Base-by-base conservation (phyloP, 2,113 vertebrate species). In the Oceanites oceanicus region DNA sequence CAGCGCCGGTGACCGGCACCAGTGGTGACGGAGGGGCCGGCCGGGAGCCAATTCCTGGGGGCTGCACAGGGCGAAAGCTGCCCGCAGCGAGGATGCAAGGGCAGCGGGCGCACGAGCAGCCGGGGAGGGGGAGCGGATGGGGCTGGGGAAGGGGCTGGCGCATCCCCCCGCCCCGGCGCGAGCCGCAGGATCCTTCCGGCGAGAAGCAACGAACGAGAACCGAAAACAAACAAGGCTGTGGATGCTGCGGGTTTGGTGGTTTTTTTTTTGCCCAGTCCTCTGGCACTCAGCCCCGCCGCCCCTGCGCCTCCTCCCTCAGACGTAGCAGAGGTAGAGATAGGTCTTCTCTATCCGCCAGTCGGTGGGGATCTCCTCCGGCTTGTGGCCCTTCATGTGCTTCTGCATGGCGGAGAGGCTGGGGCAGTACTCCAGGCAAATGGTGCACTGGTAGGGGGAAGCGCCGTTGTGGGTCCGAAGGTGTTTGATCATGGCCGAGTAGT, bases 291-390 rank as follows among this genome's bases (percentile, higher is more conserved):
- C 95, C 94, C 95, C 42, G 47, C 34, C 25, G 49, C 76, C 74
- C 92, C 52, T 40, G 55, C 44, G 73, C 90, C 73, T 66, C 19
- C 36, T 94, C 87, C 79, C 81, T 92, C 97, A 98, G 98, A 99
- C 99, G 1, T 99, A 99, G 98, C 99, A 99, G 95, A 99, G 99
- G 97, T 99, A 99, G 95, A 99, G 99, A 97, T 99, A 99, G 80
- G 99, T 99, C 98, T 99, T 99, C 99, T 99, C 99, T 98, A 99
- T 99, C 98, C 99, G 98, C 99, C 99, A 99, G 98, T 99, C 99
- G 9, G 99, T 98, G 8, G 99, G 99, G 97, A 99, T 98, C 97
- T 99, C 99, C 98, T 99, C 99, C 0, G 99, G 99, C 98, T 99
- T 99, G 98, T 99, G 99, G 97, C 98, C 98, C 96, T 99, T 99